phyloP scores from a whole-genome alignment of 2,797 vertebrate genomes.

The Atherinosoma microstoma region DNA sequence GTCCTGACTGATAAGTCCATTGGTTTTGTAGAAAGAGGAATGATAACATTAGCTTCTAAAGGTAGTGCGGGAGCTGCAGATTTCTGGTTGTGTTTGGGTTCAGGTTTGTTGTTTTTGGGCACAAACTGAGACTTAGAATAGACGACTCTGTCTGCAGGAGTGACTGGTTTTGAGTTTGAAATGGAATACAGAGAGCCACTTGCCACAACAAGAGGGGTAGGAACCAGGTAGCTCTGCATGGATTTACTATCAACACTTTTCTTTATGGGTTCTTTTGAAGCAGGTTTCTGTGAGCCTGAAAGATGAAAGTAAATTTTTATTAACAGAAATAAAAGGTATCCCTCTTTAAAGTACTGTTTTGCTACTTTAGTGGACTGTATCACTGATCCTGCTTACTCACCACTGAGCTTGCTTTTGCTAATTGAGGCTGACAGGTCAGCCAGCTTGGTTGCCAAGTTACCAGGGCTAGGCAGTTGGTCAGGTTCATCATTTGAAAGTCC shows the following conservation, averaged over 20 bases:
- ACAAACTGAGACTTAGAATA: constrained; percentile 22
- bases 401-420: constrained; percentile 61
- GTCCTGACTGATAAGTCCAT: constrained; percentile 40
- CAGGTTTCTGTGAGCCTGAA: constrained; percentile 56
- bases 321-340: neutral
- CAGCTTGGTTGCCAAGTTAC: constrained; percentile 68
- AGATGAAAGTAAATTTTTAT: constrained; percentile 17
- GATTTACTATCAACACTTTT: constrained; percentile 44
- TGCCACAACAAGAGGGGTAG: constrained; percentile 78
- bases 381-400: constrained; percentile 59
- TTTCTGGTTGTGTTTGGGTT: constrained; percentile 27
- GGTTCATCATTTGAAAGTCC: constrained; percentile 85
- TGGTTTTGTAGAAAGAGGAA: constrained; percentile 59
- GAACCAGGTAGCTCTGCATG: constrained; percentile 73
- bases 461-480: constrained; percentile 61
- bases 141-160: constrained; percentile 23
- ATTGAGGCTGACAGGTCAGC: constrained; percentile 74
- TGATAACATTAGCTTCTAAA: constrained; percentile 61
- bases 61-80: constrained; percentile 31
- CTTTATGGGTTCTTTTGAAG: constrained; percentile 25
- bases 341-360: neutral
- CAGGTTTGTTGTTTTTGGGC: constrained; percentile 24
- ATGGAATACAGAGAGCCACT: constrained; percentile 28
- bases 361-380: neutral
- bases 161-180: constrained; percentile 22